These are phyloP conservation scores for Ormyrus pomaceus DNA, from an alignment of 2,888 invertebrate species.

Conservation along the genomic window DNA sequence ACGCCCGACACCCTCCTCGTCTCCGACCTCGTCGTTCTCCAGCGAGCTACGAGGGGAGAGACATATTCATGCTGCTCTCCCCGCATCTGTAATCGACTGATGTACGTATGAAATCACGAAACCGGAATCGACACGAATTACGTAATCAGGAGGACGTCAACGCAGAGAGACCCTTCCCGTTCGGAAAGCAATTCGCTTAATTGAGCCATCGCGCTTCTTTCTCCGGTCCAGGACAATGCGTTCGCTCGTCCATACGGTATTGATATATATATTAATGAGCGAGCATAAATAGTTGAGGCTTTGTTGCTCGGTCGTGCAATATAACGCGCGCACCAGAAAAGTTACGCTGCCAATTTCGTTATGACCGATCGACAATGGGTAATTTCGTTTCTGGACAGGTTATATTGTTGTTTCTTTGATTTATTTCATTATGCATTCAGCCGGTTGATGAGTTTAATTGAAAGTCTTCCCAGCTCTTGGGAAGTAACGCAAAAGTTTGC, in stretches of 20 bases:
- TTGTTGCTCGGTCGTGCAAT: conserved; percentile 33
- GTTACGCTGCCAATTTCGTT: neutral
- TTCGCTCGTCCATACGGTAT: conserved; percentile 23
- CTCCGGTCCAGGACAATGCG: conserved; percentile 25
- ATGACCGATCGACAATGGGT: conserved; percentile 10
- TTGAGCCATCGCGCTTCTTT: conserved; percentile 34
- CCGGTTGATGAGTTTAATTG: conserved; percentile 47
- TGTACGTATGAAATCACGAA: conserved; percentile 24
- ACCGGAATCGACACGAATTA: conserved; percentile 50
- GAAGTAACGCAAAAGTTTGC: conserved; percentile 18
- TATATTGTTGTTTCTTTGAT: conserved; percentile 13
- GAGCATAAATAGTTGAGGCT: conserved; percentile 28
- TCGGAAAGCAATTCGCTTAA: conserved; percentile 48
- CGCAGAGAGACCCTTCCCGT: conserved; percentile 4
- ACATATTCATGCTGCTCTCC: conserved; percentile 22
- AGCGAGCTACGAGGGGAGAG: conserved; percentile 5
- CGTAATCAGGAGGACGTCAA: conserved; percentile 35
- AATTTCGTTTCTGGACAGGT: conserved; percentile 22
- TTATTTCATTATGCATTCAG: conserved; percentile 16
- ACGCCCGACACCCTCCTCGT: conserved; percentile 24
- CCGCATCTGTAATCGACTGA: conserved; percentile 34
- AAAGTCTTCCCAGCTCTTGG: conserved; percentile 40
- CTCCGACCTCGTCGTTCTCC: neutral
- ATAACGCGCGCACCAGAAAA: neutral
- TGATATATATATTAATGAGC: neutral